A percentile compares a stretch with the other conserved stretches of the same genome.
Conservation (phyloP, 2,797 vertebrate genomes). For the Babyrousa celebensis region DNA sequence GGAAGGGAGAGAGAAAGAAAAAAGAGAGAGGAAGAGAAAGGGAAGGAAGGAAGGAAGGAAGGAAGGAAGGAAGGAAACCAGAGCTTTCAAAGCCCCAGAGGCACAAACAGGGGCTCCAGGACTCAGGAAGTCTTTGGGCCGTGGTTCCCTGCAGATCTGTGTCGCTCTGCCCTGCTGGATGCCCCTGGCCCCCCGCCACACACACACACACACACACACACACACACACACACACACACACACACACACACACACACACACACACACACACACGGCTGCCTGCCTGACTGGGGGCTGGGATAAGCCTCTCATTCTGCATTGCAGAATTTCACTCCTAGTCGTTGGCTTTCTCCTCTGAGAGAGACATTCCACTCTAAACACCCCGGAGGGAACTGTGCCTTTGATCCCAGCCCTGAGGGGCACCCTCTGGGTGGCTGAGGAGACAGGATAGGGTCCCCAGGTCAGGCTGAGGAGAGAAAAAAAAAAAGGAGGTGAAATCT, state of each 20-base stretch:
- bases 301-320: not conserved
- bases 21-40: not conserved
- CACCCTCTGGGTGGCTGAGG: not conserved
- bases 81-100: not conserved
- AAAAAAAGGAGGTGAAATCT: not conserved
- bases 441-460: not conserved
- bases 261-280: no score
- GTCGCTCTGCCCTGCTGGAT: no score
- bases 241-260: no score
- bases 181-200: no score
- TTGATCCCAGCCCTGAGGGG: no score
- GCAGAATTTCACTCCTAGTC: not conserved
- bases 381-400: fast-evolving
- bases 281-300: no score
- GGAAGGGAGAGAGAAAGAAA: not conserved
- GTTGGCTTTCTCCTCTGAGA: not conserved
- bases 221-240: no score
- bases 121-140: fast-evolving
- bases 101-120: not conserved
- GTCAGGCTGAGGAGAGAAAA: not conserved
- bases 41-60: not conserved
- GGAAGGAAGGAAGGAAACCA: not conserved
- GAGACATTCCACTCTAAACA: not conserved
- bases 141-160: fast-evolving
- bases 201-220: no score